Evolutionary conservation across 2,888 invertebrate genomes (phyloP).

Genomic region (Junonia oenone): DNA sequence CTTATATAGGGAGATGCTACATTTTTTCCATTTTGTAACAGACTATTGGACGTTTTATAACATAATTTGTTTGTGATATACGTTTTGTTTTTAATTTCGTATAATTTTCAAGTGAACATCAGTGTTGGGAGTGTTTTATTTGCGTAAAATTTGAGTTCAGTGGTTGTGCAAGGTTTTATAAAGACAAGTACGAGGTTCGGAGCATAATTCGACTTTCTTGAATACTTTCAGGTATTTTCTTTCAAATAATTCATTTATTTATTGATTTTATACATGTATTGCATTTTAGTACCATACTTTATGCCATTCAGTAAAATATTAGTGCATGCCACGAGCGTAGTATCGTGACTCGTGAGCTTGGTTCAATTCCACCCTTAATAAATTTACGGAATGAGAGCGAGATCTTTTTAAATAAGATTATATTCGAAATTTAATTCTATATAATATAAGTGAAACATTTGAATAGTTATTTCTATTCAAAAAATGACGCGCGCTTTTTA

Average conservation of each 20-base stretch:
- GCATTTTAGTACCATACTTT: not conserved
- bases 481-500: no score
- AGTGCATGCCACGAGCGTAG: slow-evolving; percentile 1
- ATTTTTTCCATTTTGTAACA: slow-evolving; percentile 49
- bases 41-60: slow-evolving; percentile 60
- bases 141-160: slow-evolving; percentile 57
- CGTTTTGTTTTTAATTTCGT: slow-evolving; percentile 41
- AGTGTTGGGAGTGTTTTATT: slow-evolving; percentile 57
- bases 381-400: not conserved
- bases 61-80: slow-evolving; percentile 50
- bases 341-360: slow-evolving; percentile 4
- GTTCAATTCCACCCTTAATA: slow-evolving; percentile 4
- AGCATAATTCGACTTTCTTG: slow-evolving; percentile 19
- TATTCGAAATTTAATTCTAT: no score
- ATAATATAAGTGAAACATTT: no score
- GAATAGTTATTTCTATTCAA: no score
- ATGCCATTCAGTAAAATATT: not conserved
- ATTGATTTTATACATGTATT: not conserved
- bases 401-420: not conserved
- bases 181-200: slow-evolving; percentile 32
- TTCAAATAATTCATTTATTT: slow-evolving; percentile 15
- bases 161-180: slow-evolving; percentile 70
- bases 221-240: slow-evolving; percentile 6
- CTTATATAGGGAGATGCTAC: slow-evolving; percentile 59
- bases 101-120: slow-evolving; percentile 46